Evolutionary conservation across 2,113 vertebrate species (phyloP).

Genomic region (Aspiorhynchus laticeps): DNA sequence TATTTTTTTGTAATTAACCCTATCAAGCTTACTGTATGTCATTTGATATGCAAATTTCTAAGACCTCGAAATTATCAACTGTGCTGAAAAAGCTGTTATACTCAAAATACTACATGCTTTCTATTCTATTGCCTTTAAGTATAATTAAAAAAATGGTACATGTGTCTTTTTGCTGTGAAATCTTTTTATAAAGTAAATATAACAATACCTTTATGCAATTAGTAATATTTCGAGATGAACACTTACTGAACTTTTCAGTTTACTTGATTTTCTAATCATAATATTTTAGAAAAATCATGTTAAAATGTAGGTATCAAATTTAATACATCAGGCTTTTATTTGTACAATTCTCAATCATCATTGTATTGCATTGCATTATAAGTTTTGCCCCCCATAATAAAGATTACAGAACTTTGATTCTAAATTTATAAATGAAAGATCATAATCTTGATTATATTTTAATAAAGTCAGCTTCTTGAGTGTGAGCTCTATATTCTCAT

Average conservation of each 20-base stretch:
- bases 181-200: neutral
- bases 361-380: neutral
- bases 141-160: neutral
- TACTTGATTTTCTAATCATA: neutral
- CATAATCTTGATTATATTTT: too few species aligned
- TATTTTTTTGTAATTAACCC: neutral
- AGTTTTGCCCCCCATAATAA: neutral
- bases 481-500: neutral
- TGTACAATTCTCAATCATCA: neutral
- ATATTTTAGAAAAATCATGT: neutral
- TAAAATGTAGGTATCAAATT: neutral
- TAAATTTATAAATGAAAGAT: neutral
- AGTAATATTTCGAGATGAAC: neutral
- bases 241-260: neutral
- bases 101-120: neutral
- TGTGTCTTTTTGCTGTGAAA: neutral
- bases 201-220: neutral
- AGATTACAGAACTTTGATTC: neutral
- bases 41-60: neutral
- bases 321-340: neutral
- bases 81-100: neutral
- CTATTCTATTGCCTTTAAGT: neutral
- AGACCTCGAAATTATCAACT: neutral
- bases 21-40: neutral
- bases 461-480: too few species aligned